phyloP scores from a whole-genome alignment of 2,888 invertebrate genomes.

The Leptinotarsa tumamoca region DNA sequence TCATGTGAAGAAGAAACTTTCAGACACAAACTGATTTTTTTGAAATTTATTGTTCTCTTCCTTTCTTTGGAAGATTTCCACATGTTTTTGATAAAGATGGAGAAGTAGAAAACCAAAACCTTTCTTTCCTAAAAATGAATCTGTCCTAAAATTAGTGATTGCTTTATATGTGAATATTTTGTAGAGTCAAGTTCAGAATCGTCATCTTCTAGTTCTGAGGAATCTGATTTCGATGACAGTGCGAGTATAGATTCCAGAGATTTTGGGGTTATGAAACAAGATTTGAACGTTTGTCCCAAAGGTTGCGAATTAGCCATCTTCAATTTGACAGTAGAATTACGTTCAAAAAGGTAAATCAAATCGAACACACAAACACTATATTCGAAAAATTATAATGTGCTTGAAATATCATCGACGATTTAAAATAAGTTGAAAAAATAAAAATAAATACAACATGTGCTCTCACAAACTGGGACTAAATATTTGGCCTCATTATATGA shows the following conservation, averaged over 20 bases:
- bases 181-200: slow-evolving; percentile 58
- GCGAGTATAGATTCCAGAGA: slow-evolving; percentile 75
- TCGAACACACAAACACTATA: not conserved
- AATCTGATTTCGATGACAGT: slow-evolving; percentile 71
- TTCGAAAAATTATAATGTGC: not conserved
- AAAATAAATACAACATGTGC: too few species aligned
- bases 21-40: too few species aligned
- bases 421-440: too few species aligned
- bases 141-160: not conserved
- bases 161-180: slow-evolving; percentile 20
- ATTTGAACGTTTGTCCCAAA: slow-evolving; percentile 79
- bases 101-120: too few species aligned
- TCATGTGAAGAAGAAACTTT: too few species aligned
- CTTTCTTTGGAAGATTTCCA: too few species aligned
- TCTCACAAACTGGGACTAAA: too few species aligned
- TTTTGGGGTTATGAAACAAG: slow-evolving; percentile 75
- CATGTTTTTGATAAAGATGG: too few species aligned
- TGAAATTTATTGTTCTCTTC: too few species aligned
- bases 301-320: slow-evolving; percentile 79
- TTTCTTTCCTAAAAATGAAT: too few species aligned
- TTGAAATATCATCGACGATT: too few species aligned
- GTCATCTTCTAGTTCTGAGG: slow-evolving; percentile 70
- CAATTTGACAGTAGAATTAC: slow-evolving; percentile 74
- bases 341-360: slow-evolving; percentile 69
- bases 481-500: too few species aligned